Conservation (phyloP, 2,113 vertebrate genomes). For the Amblyopsis rosae region DNA sequence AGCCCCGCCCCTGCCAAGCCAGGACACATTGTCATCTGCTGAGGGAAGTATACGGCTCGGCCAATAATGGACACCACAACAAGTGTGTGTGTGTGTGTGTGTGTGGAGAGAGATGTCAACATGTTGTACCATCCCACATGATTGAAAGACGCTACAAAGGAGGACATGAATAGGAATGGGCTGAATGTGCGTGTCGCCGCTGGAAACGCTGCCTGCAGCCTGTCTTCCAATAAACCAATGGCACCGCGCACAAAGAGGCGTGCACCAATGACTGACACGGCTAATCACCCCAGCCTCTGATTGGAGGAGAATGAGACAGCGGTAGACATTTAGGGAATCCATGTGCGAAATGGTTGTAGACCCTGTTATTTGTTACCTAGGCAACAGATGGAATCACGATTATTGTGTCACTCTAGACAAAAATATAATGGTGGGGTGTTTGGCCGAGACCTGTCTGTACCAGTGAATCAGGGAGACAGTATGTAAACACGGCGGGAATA, state of each 20-base stretch:
- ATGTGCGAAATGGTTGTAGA: constrained; percentile 66
- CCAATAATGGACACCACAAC: constrained; percentile 46
- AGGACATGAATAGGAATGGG: constrained; percentile 39
- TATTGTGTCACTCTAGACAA: constrained; percentile 41
- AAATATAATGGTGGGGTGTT: constrained; percentile 37
- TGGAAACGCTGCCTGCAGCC: constrained; percentile 34
- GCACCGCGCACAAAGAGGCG: constrained; percentile 32
- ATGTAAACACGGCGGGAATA: not conserved
- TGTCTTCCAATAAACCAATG: constrained; percentile 38
- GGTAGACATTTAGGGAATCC: constrained; percentile 67
- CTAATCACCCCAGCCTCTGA: constrained; percentile 67
- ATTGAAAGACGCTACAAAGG: constrained; percentile 53
- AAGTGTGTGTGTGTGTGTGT: constrained; percentile 49
- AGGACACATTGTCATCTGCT: not conserved
- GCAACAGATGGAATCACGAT: constrained; percentile 70
- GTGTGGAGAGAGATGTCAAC: constrained; percentile 51
- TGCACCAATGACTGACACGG: constrained; percentile 61
- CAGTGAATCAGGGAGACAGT: constrained; percentile 8
- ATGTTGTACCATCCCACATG: constrained; percentile 34
- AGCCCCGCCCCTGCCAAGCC: constrained; percentile 15
- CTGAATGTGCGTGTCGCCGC: constrained; percentile 20
- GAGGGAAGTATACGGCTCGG: constrained; percentile 16
- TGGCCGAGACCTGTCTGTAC: constrained; percentile 26
- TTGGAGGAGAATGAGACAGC: constrained; percentile 68
- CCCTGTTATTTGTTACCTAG: constrained; percentile 78